These are phyloP conservation scores for Conchocele bisecta DNA, from an alignment of 2,888 invertebrate genomes.

Conservation along the genomic window DNA sequence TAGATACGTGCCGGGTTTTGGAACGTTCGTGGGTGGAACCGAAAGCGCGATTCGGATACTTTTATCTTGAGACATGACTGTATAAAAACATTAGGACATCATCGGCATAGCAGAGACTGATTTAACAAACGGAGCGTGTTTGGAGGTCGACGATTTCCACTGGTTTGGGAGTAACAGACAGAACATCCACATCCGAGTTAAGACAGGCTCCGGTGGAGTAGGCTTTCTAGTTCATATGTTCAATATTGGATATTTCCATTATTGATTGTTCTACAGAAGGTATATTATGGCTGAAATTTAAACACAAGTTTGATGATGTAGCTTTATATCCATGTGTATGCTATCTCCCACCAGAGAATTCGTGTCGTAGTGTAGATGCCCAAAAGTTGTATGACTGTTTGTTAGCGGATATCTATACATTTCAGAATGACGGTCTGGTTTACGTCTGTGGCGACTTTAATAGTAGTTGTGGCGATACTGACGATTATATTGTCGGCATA, in stretches of 20 bases:
- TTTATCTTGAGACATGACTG: background rate
- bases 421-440: background rate
- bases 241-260: background rate
- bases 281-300: background rate
- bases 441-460: background rate
- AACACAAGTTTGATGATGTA: background rate
- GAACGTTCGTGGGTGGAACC: background rate
- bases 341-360: slow-evolving; percentile 3
- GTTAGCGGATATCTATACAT: background rate
- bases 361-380: background rate
- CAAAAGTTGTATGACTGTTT: background rate
- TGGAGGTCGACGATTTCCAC: background rate
- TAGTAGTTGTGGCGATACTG: background rate
- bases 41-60: background rate
- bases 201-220: background rate
- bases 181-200: background rate
- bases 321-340: background rate
- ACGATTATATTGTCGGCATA: background rate
- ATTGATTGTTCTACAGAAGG: background rate
- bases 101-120: slow-evolving; percentile 1
- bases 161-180: slow-evolving; percentile 6
- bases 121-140: background rate
- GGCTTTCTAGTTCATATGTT: background rate
- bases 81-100: background rate
- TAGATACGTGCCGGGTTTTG: slow-evolving; percentile 7